phyloP scores from a whole-genome alignment of 2,888 invertebrate species.

The Chymomyza caudatula region DNA sequence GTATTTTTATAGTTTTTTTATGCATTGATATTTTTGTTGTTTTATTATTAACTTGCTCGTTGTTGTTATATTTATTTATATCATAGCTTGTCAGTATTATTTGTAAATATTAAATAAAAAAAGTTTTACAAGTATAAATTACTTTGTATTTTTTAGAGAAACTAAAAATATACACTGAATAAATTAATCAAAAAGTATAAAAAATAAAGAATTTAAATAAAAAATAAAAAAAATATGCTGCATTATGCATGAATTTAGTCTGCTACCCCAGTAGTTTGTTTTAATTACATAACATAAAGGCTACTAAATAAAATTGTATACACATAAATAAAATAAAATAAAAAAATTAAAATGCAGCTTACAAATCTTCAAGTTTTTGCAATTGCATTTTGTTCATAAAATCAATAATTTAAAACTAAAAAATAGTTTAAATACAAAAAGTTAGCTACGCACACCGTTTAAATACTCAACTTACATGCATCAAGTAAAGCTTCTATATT shows the following conservation, averaged over 20 bases:
- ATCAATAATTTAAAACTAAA: neutral
- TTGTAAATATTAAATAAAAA: slow-evolving; percentile 40
- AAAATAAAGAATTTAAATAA: slow-evolving; percentile 31
- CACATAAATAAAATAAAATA: slow-evolving; percentile 30
- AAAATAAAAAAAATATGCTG: slow-evolving; percentile 39
- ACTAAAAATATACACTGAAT: slow-evolving; percentile 43
- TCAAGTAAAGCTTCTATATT: slow-evolving; percentile 33
- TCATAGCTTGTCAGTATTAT: slow-evolving; percentile 63
- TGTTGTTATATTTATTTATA: slow-evolving; percentile 45
- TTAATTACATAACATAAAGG: slow-evolving; percentile 40
- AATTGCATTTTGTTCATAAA: neutral
- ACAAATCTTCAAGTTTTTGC: no score
- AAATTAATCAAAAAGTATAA: slow-evolving; percentile 39
- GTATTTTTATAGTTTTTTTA: neutral
- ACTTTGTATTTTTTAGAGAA: slow-evolving; percentile 50
- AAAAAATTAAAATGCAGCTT: neutral
- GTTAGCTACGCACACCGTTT: slow-evolving; percentile 63
- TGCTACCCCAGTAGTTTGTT: slow-evolving; percentile 77
- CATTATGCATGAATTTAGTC: slow-evolving; percentile 76
- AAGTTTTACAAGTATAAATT: slow-evolving; percentile 36
- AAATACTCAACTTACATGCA: slow-evolving; percentile 59
- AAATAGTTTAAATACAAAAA: slow-evolving; percentile 21
- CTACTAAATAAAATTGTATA: slow-evolving; percentile 4
- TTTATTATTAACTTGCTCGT: slow-evolving; percentile 21
- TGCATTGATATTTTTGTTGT: slow-evolving; percentile 26